Base-by-base conservation (phyloP, 2,888 invertebrate genomes). In the Mechanitis mazaeus region DNA sequence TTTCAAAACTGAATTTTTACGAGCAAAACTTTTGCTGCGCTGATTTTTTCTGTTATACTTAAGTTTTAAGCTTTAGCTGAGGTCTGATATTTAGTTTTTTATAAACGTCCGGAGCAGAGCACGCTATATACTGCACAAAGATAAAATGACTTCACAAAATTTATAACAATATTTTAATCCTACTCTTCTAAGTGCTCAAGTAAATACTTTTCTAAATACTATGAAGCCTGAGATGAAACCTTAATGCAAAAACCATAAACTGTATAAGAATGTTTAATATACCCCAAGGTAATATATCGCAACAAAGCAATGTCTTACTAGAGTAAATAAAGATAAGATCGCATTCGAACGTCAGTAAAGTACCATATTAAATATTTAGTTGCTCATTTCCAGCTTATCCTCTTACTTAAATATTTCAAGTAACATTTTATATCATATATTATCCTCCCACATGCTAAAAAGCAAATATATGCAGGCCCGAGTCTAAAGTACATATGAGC, bases 401-500 rank as follows among this genome's bases (percentile, higher is more conserved):
- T 31, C 46, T 42, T 42, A 53, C 46, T 50, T 56, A 33, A 46
- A 57, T 54, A 46, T 54, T 50, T 53, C 45, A 20, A 58, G 38
- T 58, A 45, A 53, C 45, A 45, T 45, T 42, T 38, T 33, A 47
- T 59, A 59, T 56, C 58, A 58, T 58, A 55, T 61, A 66, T 60
- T 61, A 61, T 61, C 50, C 57, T 47, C 58, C 64, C 50, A 47
- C 60, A 54, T 55, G 59, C 58, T 59, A 56, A 64, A 64, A 60
- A 64, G 56, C 20, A 64, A 65, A 67, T 67, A 57, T 66, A 64
- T 64, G 62, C 64, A 64, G 62, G 54, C 63, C 58, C 56, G 63
- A 55, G 60, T 56, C 59, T 50, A 63, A 63, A 64, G 64, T 63
- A 63, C 64, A 66, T 61, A 63, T 59, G 61, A 66, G 59, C 55